Percentiles rank a stretch among this genome's conserved stretches.
phyloP scores from a whole-genome alignment of 2,113 vertebrate genomes.

The Theropithecus gelada region DNA sequence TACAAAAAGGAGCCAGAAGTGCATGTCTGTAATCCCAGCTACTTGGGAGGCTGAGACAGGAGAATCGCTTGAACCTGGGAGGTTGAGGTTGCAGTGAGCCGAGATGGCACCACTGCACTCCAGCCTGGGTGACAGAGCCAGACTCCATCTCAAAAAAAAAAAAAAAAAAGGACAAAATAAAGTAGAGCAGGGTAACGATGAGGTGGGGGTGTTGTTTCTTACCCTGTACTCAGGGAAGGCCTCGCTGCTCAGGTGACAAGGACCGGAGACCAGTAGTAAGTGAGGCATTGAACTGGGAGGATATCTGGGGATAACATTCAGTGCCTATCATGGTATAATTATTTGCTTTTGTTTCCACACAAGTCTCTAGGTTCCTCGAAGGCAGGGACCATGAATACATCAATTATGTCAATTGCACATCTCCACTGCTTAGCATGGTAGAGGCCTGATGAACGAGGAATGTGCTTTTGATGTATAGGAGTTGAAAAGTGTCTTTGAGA shows the following conservation, averaged over 20 bases:
- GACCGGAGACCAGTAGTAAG: not conserved
- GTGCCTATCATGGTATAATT: not conserved
- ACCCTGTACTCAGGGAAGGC: not conserved
- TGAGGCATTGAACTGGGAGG: not conserved
- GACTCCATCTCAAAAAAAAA: too few relatives aligned
- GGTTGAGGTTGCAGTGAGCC: too few relatives aligned
- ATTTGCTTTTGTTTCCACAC: not conserved
- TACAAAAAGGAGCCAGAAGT: too few relatives aligned
- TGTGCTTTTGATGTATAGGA: not conserved
- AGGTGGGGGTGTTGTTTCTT: not conserved
- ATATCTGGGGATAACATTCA: not conserved
- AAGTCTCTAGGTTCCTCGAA: not conserved
- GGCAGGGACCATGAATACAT: not conserved
- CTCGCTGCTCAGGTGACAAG: accelerated
- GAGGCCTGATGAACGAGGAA: not conserved
- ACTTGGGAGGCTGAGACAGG: too few relatives aligned
- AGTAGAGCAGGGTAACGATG: too few relatives aligned
- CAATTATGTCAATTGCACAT: not conserved
- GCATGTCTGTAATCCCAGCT: too few relatives aligned
- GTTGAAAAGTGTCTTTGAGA: not conserved
- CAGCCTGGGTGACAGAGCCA: too few relatives aligned
- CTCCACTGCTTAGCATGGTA: not conserved
- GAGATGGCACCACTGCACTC: too few relatives aligned
- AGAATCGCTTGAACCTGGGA: too few relatives aligned
- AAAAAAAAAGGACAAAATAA: too few relatives aligned